A percentile compares a stretch with the other conserved stretches of the same genome.
phyloP scores from a whole-genome alignment of 2,797 vertebrate genomes.

The Acrossocheilus fasciatus region DNA sequence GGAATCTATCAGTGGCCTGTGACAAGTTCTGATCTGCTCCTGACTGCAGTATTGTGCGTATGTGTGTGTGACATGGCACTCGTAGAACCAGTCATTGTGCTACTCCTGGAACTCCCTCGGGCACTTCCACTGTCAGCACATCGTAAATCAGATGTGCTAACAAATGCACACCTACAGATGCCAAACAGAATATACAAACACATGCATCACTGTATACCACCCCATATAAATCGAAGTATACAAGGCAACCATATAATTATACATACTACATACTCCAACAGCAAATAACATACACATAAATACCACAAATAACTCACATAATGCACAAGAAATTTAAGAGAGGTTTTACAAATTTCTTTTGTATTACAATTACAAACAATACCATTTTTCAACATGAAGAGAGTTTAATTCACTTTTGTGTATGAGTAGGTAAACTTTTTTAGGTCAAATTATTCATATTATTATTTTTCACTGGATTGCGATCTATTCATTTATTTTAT shows the following conservation, averaged over 20 bases:
- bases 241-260: constrained; percentile 22
- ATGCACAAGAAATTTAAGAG: background rate
- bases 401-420: background rate
- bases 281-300: background rate
- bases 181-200: constrained; percentile 52
- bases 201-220: constrained; percentile 9
- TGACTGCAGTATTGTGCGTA: constrained; percentile 4
- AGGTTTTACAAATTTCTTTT: background rate
- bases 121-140: constrained; percentile 51
- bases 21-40: constrained; percentile 55
- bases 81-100: constrained; percentile 35
- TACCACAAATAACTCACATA: background rate
- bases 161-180: constrained; percentile 45
- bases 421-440: background rate
- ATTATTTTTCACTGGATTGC: background rate
- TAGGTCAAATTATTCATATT: background rate
- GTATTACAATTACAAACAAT: background rate
- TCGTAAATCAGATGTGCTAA: constrained; percentile 47
- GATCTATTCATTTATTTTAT: background rate
- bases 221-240: background rate
- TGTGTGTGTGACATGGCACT: constrained; percentile 25
- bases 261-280: background rate
- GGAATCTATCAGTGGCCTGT: constrained; percentile 57
- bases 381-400: background rate
- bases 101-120: constrained; percentile 27